phyloP scores from a whole-genome alignment of 2,797 vertebrate genomes.

The Enteromius treurensis region DNA sequence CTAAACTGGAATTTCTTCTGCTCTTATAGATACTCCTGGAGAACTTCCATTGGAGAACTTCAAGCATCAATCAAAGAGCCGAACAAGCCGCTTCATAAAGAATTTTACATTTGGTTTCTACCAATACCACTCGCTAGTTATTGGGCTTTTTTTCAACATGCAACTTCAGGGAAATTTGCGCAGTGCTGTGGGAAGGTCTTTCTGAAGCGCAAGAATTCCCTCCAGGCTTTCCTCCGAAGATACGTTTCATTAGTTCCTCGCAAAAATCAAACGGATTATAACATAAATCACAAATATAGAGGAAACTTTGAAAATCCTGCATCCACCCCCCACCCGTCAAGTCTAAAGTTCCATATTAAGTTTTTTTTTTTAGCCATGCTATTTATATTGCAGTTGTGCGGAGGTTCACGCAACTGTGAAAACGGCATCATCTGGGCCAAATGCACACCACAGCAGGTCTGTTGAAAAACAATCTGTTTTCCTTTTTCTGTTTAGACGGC shows the following conservation, averaged over 20 bases:
- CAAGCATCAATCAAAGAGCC: background rate
- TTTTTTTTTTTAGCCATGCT: background rate
- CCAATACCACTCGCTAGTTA: background rate
- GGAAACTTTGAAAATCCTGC: conserved; percentile 8
- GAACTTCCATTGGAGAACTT: background rate
- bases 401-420: conserved; percentile 14
- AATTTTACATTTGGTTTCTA: conserved; percentile 10
- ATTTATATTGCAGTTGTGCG: conserved; percentile 31
- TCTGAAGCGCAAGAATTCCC: conserved; percentile 9
- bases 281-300: conserved; percentile 23
- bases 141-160: conserved; percentile 1
- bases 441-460: conserved; percentile 26
- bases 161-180: conserved; percentile 14
- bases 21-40: background rate
- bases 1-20: background rate
- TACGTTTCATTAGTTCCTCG: conserved; percentile 2
- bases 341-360: background rate
- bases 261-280: conserved; percentile 36
- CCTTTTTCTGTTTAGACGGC: conserved; percentile 37
- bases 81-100: conserved; percentile 14
- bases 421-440: conserved; percentile 20
- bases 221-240: background rate
- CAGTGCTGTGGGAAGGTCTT: background rate
- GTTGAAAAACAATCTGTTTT: conserved; percentile 27
- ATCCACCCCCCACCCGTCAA: background rate